Base-by-base conservation (phyloP, 2,888 invertebrate species). In the Zygaena filipendulae region DNA sequence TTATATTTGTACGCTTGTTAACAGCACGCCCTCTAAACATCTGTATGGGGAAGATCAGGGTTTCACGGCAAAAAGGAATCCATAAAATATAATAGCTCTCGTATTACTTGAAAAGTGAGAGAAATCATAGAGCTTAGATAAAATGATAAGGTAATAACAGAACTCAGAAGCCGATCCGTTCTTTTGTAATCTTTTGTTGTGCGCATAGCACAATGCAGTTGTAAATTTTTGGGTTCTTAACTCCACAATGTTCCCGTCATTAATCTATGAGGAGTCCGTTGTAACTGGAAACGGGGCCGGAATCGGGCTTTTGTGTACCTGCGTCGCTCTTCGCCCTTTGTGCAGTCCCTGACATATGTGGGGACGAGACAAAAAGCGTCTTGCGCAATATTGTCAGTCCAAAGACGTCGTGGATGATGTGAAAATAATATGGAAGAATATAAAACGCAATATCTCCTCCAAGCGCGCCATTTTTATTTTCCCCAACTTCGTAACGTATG, bases 161-260 rank as follows among this genome's bases (percentile, higher is more conserved):
- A 59, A 77, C 77, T 72, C 53, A 71, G 77, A 59, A 77, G 77
- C 72, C 53, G 71, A 70, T 74, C 62, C 59, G 56, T 61, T 70
- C 74, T 67, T 57, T 75, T 77, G 70, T 74, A 53, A 53, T 43
- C 69, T 58, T 62, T 79, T 75, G 71, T 75, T 63, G 40, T 35
- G 42, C 40, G 43, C 42, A 35, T 42, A 53, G 52, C 39, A 77
- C 77, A 79, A 79, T 72, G 66, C 67, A 72, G 72, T 77, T 77
- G 77, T 77, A 74, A 77, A 72, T 75, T 74, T 74, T 75, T 72
- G 70, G 72, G 72, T 66, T 72, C 72, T 75, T 69, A 72, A 72
- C 71, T 74, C 67, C 62, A 67, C 70, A 69, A 71, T 68, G 64
- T 70, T 72, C 70, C 63, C 70, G 69, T 61, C 74, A 69, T 74